A percentile compares a stretch with the other conserved stretches of the same genome.
These are phyloP conservation scores for Chitala chitala DNA, from an alignment of 2,113 vertebrate species.

Conservation along the genomic window DNA sequence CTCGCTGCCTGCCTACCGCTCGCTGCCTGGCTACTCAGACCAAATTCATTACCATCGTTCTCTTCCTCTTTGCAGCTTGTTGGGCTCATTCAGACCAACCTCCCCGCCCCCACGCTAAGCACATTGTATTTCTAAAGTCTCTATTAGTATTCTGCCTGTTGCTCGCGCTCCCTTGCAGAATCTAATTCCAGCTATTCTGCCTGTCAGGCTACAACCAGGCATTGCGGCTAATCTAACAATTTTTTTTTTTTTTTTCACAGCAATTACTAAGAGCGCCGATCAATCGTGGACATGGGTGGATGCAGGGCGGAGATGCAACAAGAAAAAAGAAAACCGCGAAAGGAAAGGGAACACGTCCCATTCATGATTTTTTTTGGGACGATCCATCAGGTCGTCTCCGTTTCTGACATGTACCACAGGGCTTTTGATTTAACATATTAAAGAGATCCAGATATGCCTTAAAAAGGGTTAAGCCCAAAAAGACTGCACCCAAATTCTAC, in stretches of 20 bases:
- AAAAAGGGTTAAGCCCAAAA: not conserved
- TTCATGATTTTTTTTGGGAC: not conserved
- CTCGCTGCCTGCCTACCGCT: not conserved
- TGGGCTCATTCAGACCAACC: not conserved
- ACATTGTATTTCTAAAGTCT: not conserved
- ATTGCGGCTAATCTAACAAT: slow-evolving; percentile 15
- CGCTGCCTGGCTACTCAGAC: not conserved
- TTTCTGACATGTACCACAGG: not conserved
- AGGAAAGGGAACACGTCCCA: too few relatives aligned
- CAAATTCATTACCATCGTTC: slow-evolving; percentile 3
- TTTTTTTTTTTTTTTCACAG: slow-evolving; percentile 12
- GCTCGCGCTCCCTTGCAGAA: not conserved
- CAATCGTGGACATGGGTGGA: not conserved
- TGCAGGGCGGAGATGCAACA: slow-evolving; percentile 14
- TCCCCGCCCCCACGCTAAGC: not conserved
- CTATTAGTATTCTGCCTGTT: slow-evolving; percentile 1
- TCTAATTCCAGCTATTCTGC: slow-evolving; percentile 7
- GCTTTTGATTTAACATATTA: not conserved
- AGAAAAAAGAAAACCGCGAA: not conserved
- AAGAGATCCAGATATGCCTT: not conserved
- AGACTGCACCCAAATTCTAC: not conserved
- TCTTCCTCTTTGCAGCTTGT: slow-evolving; percentile 2
- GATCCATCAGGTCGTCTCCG: not conserved
- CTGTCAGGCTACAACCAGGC: slow-evolving; percentile 18
- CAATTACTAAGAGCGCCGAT: slow-evolving; percentile 11